Conservation (phyloP, 2,113 vertebrate genomes). For the Rhagologus leucostigma region DNA sequence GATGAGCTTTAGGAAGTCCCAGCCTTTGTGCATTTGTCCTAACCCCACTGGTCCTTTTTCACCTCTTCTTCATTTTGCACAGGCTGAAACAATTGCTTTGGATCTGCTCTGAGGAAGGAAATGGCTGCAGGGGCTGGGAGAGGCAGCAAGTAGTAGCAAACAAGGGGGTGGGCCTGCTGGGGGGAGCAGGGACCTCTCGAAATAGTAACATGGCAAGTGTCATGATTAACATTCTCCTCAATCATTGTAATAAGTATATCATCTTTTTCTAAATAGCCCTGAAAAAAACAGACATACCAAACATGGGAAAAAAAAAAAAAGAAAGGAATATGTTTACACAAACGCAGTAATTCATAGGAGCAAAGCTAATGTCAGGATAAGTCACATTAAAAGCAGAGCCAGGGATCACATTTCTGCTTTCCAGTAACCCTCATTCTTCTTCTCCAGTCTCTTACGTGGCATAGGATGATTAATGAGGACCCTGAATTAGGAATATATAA, state of each 20-base stretch:
- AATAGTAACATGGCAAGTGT: background rate
- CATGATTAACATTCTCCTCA: background rate
- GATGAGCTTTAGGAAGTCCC: background rate
- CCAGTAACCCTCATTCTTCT: constrained; percentile 37
- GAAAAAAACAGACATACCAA: background rate
- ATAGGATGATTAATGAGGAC: constrained; percentile 38
- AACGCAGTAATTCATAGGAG: background rate
- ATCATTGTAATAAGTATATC: background rate
- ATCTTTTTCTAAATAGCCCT: background rate
- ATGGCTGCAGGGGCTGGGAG: background rate
- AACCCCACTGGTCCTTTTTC: background rate
- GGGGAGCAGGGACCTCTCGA: background rate
- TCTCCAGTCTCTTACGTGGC: background rate
- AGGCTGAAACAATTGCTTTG: background rate
- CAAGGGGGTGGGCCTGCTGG: background rate
- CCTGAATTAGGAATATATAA: constrained; percentile 26
- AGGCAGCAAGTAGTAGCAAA: background rate
- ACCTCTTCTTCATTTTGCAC: background rate
- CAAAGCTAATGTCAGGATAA: constrained; percentile 9
- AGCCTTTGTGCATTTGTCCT: background rate
- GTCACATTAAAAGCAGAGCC: background rate
- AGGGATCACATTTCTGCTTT: constrained; percentile 29
- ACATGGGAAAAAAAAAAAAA: background rate
- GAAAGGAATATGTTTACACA: background rate
- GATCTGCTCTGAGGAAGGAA: background rate